These are phyloP conservation scores for Parnassius apollo DNA, from an alignment of 2,888 invertebrate species.

Conservation along the genomic window DNA sequence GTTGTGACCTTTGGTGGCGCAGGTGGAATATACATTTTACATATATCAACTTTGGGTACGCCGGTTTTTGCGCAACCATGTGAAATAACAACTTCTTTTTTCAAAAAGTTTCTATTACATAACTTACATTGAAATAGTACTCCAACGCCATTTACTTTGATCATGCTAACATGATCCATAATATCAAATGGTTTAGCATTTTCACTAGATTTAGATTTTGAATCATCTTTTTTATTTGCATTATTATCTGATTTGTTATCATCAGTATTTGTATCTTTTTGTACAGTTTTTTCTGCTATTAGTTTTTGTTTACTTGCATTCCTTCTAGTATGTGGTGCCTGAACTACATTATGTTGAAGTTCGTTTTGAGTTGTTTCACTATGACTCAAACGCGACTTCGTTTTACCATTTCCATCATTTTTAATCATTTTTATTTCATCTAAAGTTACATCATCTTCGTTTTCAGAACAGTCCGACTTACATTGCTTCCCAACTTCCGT, in stretches of 20 bases:
- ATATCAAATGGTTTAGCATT: slow-evolving; percentile 55
- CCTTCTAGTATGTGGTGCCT: slow-evolving; percentile 18
- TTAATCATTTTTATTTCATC: slow-evolving; percentile 27
- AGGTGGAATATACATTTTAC: slow-evolving; percentile 43
- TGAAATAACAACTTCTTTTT: slow-evolving; percentile 61
- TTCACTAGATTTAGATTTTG: slow-evolving; percentile 17
- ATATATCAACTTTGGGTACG: slow-evolving; percentile 51
- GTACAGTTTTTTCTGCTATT: background rate
- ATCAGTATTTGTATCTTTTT: background rate
- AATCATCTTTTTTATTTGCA: slow-evolving; percentile 12
- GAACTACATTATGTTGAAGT: background rate
- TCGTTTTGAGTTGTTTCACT: slow-evolving; percentile 1
- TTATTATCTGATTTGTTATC: slow-evolving; percentile 1
- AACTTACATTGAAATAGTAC: slow-evolving; percentile 70
- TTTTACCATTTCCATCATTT: slow-evolving; percentile 26
- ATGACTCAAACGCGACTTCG: slow-evolving; percentile 2
- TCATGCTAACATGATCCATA: slow-evolving; percentile 68
- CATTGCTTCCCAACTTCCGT: slow-evolving; percentile 1
- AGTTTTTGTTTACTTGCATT: slow-evolving; percentile 16
- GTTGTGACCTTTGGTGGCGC: slow-evolving; percentile 57
- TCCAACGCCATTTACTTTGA: slow-evolving; percentile 73
- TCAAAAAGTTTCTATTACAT: slow-evolving; percentile 71
- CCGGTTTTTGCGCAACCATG: slow-evolving; percentile 72
- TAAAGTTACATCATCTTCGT: slow-evolving; percentile 24
- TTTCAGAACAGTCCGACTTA: slow-evolving; percentile 15